Percentiles rank a stretch among this genome's conserved stretches.
Evolutionary conservation across 2,888 invertebrate genomes (phyloP).

Genomic region (Agrotis ipsilon): DNA sequence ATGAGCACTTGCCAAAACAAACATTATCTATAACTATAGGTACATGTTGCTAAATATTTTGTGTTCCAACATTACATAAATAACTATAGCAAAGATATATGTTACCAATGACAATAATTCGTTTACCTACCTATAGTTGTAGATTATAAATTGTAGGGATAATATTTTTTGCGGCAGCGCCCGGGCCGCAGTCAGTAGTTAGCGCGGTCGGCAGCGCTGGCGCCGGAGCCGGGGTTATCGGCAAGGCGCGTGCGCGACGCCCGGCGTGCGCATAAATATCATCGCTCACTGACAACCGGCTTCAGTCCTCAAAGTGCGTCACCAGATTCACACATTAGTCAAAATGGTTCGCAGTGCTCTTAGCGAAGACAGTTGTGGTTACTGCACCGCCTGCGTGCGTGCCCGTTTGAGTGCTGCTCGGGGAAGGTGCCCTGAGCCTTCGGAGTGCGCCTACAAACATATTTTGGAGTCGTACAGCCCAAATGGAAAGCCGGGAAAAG

Average conservation of each 20-base stretch:
- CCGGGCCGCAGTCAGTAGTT: slow-evolving; percentile 54
- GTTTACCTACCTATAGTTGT: slow-evolving; percentile 11
- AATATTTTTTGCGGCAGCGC: slow-evolving; percentile 56
- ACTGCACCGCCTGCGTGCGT: slow-evolving; percentile 87
- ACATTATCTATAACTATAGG: too few species aligned
- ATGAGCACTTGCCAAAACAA: neutral
- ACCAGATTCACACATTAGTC: slow-evolving; percentile 57
- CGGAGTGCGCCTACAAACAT: slow-evolving; percentile 89
- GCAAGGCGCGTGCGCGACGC: slow-evolving; percentile 87
- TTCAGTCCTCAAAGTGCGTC: slow-evolving; percentile 79
- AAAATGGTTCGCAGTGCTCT: slow-evolving; percentile 83
- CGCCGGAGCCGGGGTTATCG: slow-evolving; percentile 87
- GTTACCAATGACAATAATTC: slow-evolving; percentile 14
- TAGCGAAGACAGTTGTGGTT: slow-evolving; percentile 85
- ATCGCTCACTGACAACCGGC: slow-evolving; percentile 68
- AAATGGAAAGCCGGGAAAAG: slow-evolving; percentile 72
- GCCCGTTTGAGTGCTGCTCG: slow-evolving; percentile 83
- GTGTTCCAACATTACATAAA: slow-evolving; percentile 15
- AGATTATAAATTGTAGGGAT: slow-evolving; percentile 45
- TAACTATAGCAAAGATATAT: slow-evolving; percentile 19
- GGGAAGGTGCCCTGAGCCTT: slow-evolving; percentile 84
- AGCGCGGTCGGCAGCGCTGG: slow-evolving; percentile 74
- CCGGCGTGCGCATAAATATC: slow-evolving; percentile 83
- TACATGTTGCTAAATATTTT: neutral
- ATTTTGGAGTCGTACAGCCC: slow-evolving; percentile 86